phyloP scores from a whole-genome alignment of 1,140 invertebrate species.

The Drosophila santomea region DNA sequence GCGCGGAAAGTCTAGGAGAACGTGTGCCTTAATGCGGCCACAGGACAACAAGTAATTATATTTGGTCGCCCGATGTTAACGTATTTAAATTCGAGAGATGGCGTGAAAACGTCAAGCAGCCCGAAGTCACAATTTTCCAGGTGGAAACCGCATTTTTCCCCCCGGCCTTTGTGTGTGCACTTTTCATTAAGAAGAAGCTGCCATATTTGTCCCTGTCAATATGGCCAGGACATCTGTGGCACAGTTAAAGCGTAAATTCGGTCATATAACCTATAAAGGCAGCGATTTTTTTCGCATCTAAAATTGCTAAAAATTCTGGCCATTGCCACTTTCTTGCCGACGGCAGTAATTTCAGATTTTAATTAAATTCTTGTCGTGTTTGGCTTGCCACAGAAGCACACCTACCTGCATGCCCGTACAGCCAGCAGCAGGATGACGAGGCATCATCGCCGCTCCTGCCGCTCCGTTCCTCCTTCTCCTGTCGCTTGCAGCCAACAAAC shows the following conservation, averaged over 20 bases:
- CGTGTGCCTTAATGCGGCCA: conserved; percentile 15
- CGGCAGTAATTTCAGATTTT: conserved; percentile 78
- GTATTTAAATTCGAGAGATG: conserved; percentile 49
- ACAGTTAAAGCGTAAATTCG: conserved; percentile 33
- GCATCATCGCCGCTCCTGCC: conserved; percentile 19
- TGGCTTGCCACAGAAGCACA: conserved; percentile 34
- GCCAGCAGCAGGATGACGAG: conserved; percentile 25
- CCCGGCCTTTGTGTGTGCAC: conserved; percentile 5
- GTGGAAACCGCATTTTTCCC: not conserved
- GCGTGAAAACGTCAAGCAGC: conserved; percentile 38
- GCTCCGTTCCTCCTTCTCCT: conserved; percentile 17
- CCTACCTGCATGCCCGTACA: not conserved
- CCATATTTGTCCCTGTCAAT: conserved; percentile 22
- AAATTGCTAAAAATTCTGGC: conserved; percentile 55
- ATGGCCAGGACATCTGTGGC: conserved; percentile 20
- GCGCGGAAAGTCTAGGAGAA: conserved; percentile 3
- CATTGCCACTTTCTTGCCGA: conserved; percentile 51
- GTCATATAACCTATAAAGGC: conserved; percentile 28
- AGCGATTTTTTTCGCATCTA: conserved; percentile 49
- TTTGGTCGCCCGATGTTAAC: conserved; percentile 31
- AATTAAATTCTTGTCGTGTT: conserved; percentile 78
- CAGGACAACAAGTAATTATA: conserved; percentile 62
- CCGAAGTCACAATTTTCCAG: not conserved
- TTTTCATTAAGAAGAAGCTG: conserved; percentile 29
- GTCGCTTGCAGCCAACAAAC: conserved; percentile 43